Base-by-base conservation (phyloP, 2,888 invertebrate genomes). In the Camptogramma bilineatum region DNA sequence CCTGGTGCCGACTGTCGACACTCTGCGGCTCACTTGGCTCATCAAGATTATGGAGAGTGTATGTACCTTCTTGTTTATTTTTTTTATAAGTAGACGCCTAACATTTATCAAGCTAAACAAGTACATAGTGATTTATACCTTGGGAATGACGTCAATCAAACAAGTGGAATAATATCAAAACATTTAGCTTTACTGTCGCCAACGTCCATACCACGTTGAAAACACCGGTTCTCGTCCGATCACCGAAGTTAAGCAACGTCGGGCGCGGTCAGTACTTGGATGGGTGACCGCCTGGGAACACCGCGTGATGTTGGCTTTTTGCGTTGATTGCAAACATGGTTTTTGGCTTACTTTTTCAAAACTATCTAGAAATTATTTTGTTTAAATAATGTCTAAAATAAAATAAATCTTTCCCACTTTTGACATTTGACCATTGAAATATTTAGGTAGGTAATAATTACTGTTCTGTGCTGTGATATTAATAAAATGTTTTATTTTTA, bases 1-100 rank as follows among this genome's bases (percentile, higher is more conserved):
- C 70, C 92, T 98, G 17, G 98, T 98, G 5, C 98, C 98, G 0
- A 98, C 98, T 0, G 95, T 97, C 2, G 98, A 98, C 81, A 98
- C 98, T 0, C 94, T 97, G 8, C 93, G 97, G 51, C 95, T 96
- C 0, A 96, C 96, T 0, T 97, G 97, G 94, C 94, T 97, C 16
- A 94, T 98, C 52, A 92, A 95, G 66, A 90, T 96, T 18, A 96
- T 97, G 96, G 96, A 96, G 78, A 94, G 95, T 77, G 96, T 97
- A 74, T 87, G 90, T 39, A 39, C 13, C 10, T 31, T 4, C 9
- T 13, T 28, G 28, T 28, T 28, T 8, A 28, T 39, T 39, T 39
- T 0, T 39, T 13, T 10, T 34, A 10, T 0, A 34, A 4, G 9
- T 8, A 31, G 2, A 9, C 1, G 31, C 31, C 24, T 24, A 24